Evolutionary conservation across 2,113 vertebrate species (phyloP), one percentile per base, ranked within the genome.

Genomic region (Lepus americanus): DNA sequence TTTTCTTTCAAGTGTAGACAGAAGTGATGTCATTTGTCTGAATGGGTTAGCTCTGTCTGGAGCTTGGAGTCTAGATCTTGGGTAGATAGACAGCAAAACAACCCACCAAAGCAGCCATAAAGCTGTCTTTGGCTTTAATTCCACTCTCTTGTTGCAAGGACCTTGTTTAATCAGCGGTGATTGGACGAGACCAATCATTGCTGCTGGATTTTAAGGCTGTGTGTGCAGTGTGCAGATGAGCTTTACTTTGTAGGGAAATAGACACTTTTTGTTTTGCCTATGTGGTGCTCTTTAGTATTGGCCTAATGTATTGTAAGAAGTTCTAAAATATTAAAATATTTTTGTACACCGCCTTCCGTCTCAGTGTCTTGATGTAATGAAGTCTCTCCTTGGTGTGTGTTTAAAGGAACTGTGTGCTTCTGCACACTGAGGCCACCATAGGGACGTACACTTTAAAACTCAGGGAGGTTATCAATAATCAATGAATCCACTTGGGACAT

Each of bases 311-410:
- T 44, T 13, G 2, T 66, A 63, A 92, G 22, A 49, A 36, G 7
- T 27, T 33, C 13, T 27, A 9, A 69, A 33, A 55, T 82, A 95
- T 70, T 97, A 94, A 96, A 95, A 39, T 61, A 59, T n/a, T 61
- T 93, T 61, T 74, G 22, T 27, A 53, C 31, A 12, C 6, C 17
- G 1, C 51, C 33, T 74, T 51, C n/a, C 78, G 16, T 94, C 31
- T 59, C n/a, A 3, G 9, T 61, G 64, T 22, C 27, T 55, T 23
- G 1, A 5, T 31, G 16, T 55, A 33, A 25, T 27, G 6, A 44
- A 66, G 27, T 49, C 11, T 90, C 6, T 88, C 49, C 27, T 88
- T 44, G 76, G 12, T 44, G 7, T 44, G 25, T 36, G 12, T 59
- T 89, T n/a, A 80, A 27, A 64, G 17, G 67, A 9, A 39, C 12